These are phyloP conservation scores for Amblyraja radiata DNA, from an alignment of 2,797 vertebrate species.

Conservation along the genomic window DNA sequence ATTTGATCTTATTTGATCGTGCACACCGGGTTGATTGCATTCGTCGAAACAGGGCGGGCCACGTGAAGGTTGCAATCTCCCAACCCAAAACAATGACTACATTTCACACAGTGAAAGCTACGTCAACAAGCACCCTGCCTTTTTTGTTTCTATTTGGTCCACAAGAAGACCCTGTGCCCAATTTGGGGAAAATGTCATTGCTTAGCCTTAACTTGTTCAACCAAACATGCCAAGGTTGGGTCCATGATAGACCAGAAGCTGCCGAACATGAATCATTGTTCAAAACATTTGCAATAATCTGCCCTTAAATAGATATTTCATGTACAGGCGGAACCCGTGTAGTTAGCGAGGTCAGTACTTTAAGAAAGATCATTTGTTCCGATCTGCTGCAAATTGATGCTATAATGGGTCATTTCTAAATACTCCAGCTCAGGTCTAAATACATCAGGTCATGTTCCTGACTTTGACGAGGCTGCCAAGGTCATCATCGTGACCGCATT, in stretches of 20 bases:
- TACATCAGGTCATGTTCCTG: not conserved
- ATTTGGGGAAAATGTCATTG: not conserved
- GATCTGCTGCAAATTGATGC: not conserved
- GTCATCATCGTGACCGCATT: not conserved
- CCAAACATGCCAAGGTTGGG: not conserved
- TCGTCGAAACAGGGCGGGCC: too few species aligned
- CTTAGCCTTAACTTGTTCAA: not conserved
- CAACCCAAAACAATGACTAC: not conserved
- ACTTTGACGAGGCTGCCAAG: not conserved
- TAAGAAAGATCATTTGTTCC: not conserved
- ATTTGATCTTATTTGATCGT: too few species aligned
- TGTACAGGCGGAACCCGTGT: not conserved
- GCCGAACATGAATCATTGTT: not conserved
- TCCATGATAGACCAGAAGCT: not conserved
- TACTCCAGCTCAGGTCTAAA: too few species aligned
- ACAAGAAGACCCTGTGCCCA: not conserved
- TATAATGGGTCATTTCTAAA: not conserved
- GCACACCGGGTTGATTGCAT: too few species aligned
- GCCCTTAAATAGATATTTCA: not conserved
- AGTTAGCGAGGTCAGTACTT: not conserved
- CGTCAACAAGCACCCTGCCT: not conserved
- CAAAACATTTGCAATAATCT: not conserved
- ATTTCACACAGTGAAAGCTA: not conserved
- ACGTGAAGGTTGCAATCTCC: too few species aligned
- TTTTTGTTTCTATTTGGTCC: not conserved